Conservation (phyloP, 2,113 vertebrate genomes). For the Ardeotis arabs region DNA sequence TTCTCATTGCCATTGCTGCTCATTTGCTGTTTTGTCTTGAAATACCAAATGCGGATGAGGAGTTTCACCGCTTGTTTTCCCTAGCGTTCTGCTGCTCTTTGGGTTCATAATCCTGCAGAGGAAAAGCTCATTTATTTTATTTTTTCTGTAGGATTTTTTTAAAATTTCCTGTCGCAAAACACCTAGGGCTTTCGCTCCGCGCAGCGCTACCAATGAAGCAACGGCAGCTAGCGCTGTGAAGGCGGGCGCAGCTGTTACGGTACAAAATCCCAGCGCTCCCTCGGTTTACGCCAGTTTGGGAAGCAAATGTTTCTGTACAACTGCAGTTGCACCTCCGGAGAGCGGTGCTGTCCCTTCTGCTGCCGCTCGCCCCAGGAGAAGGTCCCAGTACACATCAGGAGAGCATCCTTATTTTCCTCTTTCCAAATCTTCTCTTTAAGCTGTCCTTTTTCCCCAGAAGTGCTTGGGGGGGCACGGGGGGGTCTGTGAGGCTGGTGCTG, state of each 20-base stretch:
- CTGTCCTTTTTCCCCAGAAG: not conserved
- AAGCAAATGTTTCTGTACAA: not conserved
- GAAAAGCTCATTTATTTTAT: not conserved
- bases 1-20: not conserved
- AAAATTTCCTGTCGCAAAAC: not conserved
- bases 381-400: rapidly evolving
- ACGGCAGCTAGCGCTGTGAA: not conserved
- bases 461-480: not conserved
- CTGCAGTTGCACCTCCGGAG: not conserved
- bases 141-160: not conserved
- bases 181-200: not conserved
- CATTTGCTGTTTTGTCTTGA: not conserved
- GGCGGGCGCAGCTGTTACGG: rapidly evolving
- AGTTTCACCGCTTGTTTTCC: not conserved
- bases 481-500: not conserved
- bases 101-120: not conserved
- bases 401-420: not conserved
- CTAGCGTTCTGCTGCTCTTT: not conserved
- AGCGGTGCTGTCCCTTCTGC: not conserved
- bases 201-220: not conserved
- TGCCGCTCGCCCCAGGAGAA: not conserved
- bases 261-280: not conserved
- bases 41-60: rapidly evolving
- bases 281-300: rapidly evolving
- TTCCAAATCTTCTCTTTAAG: not conserved